Percentiles rank a stretch among this genome's conserved stretches.
Conservation (phyloP, 2,797 vertebrate genomes). For the Mus caroli region DNA sequence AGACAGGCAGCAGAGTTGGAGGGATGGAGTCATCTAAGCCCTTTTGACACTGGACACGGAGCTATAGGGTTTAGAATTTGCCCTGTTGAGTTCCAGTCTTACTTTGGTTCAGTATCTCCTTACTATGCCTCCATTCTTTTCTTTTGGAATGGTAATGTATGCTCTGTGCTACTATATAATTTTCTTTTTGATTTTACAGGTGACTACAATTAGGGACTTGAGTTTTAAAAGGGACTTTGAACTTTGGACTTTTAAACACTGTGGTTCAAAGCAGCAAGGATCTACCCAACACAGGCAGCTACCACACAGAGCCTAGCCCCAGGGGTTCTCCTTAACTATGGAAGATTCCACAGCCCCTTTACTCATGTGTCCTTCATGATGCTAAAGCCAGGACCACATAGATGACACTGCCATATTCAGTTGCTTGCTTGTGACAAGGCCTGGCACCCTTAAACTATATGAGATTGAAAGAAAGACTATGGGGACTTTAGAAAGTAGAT, state of each 20-base stretch:
- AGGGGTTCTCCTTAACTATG: not conserved
- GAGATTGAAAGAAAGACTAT: not conserved
- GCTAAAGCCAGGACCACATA: not conserved
- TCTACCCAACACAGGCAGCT: not conserved
- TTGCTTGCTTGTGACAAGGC: not conserved
- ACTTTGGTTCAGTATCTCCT: not conserved
- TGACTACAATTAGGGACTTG: not conserved
- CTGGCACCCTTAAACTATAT: not conserved
- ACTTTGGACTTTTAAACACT: not conserved
- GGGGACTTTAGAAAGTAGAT: not conserved
- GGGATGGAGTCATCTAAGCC: not conserved
- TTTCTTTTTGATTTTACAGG: not conserved
- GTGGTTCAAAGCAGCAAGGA: not conserved
- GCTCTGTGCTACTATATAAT: not conserved
- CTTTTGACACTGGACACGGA: not conserved
- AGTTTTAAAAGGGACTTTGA: not conserved
- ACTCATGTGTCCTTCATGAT: not conserved
- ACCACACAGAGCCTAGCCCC: not conserved
- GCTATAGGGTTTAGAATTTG: not conserved
- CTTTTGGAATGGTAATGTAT: not conserved
- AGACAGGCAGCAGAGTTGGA: not conserved
- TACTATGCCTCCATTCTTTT: not conserved
- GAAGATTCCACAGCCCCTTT: not conserved
- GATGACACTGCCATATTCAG: not conserved
- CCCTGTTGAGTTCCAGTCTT: not conserved